Evolutionary conservation across 2,797 vertebrate genomes (phyloP).

Genomic region (Balearica regulorum): DNA sequence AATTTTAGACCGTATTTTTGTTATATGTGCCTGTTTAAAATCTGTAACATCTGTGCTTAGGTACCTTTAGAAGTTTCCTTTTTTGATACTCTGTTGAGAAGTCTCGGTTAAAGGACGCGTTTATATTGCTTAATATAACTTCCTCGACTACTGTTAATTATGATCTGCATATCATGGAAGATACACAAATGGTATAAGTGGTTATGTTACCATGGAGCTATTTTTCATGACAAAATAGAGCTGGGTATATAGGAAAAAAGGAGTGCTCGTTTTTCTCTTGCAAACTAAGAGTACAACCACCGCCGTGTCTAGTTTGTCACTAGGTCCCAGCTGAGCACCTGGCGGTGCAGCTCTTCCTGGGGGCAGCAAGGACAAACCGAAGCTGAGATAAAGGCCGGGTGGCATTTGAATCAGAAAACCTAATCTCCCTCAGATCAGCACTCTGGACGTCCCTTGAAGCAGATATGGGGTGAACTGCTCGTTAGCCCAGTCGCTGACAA

Average conservation of each 20-base stretch:
- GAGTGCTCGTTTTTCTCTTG: neutral
- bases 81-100: neutral
- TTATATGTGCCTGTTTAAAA: neutral
- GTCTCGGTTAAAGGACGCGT: neutral
- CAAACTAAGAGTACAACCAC: neutral
- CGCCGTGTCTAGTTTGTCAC: neutral
- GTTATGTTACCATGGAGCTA: constrained; percentile 29
- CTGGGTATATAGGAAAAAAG: neutral
- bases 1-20: constrained; percentile 4
- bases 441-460: neutral
- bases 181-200: neutral
- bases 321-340: neutral
- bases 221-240: neutral
- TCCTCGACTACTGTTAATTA: neutral
- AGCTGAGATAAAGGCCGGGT: neutral
- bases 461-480: neutral
- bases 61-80: neutral
- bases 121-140: neutral
- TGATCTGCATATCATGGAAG: neutral
- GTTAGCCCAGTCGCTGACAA: neutral
- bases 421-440: neutral
- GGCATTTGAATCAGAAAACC: neutral
- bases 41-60: neutral
- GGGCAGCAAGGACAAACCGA: neutral
- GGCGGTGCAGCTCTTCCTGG: neutral